phyloP scores from a whole-genome alignment of 92 coral and sea anemone species.

The Porites evermanni region DNA sequence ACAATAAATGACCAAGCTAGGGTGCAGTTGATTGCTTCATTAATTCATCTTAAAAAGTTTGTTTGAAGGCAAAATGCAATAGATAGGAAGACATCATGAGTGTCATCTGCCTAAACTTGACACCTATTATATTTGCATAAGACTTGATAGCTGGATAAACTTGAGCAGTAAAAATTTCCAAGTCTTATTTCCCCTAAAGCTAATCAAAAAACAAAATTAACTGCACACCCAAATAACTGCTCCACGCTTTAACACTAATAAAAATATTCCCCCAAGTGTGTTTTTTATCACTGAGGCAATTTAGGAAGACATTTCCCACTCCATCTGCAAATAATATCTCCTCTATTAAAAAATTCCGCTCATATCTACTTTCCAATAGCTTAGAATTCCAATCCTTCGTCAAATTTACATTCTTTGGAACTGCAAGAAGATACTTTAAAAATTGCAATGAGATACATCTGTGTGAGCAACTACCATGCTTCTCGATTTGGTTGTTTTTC shows the following conservation, averaged over 20 bases:
- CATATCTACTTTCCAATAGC: slow-evolving; percentile 21
- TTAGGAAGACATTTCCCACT: neutral
- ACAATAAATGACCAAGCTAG: slow-evolving; percentile 5
- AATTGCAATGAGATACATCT: slow-evolving; percentile 1
- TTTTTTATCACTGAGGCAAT: neutral
- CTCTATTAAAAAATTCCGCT: slow-evolving; percentile 8
- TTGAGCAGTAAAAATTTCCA: neutral
- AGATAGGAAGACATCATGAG: neutral
- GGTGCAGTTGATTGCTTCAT: neutral
- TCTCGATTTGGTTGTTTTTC: neutral
- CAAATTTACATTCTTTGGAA: slow-evolving; percentile 28
- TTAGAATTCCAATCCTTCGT: slow-evolving; percentile 24
- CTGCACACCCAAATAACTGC: neutral
- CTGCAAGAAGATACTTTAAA: slow-evolving; percentile 10
- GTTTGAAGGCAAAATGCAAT: neutral
- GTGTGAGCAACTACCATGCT: neutral
- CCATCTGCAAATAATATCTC: slow-evolving; percentile 40
- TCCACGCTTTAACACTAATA: neutral
- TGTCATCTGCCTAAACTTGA: slow-evolving; percentile 32
- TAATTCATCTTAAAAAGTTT: slow-evolving; percentile 5
- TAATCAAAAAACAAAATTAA: neutral
- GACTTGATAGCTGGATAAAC: slow-evolving; percentile 4
- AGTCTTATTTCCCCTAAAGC: neutral
- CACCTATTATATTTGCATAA: neutral
- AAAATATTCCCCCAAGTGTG: neutral